Evolutionary conservation across 2,888 invertebrate species (phyloP).

Genomic region (Tiliacea citrago): DNA sequence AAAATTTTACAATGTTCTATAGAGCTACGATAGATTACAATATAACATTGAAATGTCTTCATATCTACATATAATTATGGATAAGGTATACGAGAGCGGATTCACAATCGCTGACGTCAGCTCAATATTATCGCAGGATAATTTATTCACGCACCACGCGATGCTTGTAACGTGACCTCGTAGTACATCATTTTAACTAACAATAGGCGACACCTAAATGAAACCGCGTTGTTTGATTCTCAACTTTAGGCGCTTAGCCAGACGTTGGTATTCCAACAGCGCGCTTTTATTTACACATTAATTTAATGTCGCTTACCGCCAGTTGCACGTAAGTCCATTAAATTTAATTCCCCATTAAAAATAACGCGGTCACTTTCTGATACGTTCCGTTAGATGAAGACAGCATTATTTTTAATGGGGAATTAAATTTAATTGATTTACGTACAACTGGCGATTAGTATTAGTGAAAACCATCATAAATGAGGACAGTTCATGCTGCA

Average conservation of each 20-base stretch:
- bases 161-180: constrained; percentile 18
- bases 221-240: not conserved
- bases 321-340: too few species aligned
- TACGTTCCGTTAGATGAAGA: too few species aligned
- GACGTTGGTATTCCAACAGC: not conserved
- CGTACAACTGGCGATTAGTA: not conserved
- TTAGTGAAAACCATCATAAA: not conserved
- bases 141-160: constrained; percentile 15
- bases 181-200: not conserved
- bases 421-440: too few species aligned
- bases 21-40: not conserved
- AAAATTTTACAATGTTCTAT: not conserved
- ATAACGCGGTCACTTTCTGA: too few species aligned
- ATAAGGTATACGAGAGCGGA: constrained; percentile 1
- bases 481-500: not conserved
- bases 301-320: too few species aligned
- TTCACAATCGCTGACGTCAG: constrained; percentile 15
- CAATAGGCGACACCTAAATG: not conserved
- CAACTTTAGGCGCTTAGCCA: not conserved
- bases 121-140: constrained; percentile 7
- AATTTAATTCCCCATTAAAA: too few species aligned
- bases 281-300: not conserved
- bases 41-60: not conserved
- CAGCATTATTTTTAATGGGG: too few species aligned
- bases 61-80: not conserved